Evolutionary conservation across 64 coral and sea anemone species (phyloP).

Genomic region (Stichodactyla mertensii): DNA sequence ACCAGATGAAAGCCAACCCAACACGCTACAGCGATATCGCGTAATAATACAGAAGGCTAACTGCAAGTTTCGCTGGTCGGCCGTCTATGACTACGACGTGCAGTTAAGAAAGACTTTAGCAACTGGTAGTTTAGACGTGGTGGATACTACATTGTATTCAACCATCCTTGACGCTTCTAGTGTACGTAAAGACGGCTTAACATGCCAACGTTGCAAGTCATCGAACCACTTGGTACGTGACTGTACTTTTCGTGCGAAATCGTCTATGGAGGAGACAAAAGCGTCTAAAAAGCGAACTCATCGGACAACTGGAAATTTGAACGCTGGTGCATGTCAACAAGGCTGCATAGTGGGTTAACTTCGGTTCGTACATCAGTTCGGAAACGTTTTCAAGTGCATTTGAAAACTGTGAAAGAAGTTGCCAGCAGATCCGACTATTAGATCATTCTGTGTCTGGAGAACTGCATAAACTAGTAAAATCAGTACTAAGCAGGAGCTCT

Average conservation of each 20-base stretch:
- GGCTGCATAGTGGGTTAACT: too few species aligned
- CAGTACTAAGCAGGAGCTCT: too few species aligned
- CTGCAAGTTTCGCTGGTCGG: constrained; percentile 18
- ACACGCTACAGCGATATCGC: not conserved
- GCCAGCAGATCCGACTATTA: too few species aligned
- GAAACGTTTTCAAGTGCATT: too few species aligned
- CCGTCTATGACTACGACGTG: constrained; percentile 14
- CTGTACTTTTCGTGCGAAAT: constrained; percentile 11
- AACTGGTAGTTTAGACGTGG: not conserved
- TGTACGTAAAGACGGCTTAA: not conserved
- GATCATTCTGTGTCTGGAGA: too few species aligned
- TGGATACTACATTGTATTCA: not conserved
- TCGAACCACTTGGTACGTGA: not conserved
- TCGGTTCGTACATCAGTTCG: too few species aligned
- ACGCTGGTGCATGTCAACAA: too few species aligned
- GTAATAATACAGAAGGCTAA: constrained; percentile 26
- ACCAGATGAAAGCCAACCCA: not conserved
- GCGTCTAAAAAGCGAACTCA: too few species aligned
- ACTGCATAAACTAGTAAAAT: too few species aligned
- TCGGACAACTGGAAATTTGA: too few species aligned
- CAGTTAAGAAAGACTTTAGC: not conserved
- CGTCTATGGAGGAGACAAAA: not conserved
- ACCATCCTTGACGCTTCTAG: constrained; percentile 8
- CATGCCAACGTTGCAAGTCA: not conserved
- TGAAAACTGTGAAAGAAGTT: too few species aligned